A percentile compares a stretch with the other conserved stretches of the same genome.
Conservation (phyloP, 1,140 invertebrate species). For the Hylaeus volcanicus region DNA sequence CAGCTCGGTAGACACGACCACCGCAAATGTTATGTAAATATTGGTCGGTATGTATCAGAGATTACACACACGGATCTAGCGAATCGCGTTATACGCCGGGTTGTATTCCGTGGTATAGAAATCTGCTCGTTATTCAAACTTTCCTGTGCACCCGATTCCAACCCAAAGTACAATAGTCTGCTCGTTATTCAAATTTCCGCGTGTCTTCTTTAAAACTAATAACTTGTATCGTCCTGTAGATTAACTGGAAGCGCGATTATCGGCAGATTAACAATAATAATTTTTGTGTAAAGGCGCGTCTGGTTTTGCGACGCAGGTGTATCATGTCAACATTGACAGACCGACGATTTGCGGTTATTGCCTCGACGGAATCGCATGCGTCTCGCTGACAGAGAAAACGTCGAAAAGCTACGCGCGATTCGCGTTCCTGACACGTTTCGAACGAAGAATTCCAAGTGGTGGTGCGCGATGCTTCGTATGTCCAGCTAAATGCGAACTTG, state of each 20-base stretch:
- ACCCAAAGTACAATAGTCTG: too few relatives aligned
- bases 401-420: conserved; percentile 2
- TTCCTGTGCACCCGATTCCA: not conserved
- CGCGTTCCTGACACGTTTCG: conserved; percentile 12
- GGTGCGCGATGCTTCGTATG: not conserved
- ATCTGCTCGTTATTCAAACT: not conserved
- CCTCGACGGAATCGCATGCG: not conserved
- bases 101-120: not conserved
- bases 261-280: too few relatives aligned
- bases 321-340: not conserved
- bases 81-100: too few relatives aligned
- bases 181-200: not conserved
- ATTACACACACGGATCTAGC: too few relatives aligned
- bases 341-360: conserved; percentile 21
- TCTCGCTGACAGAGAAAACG: not conserved
- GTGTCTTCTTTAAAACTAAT: conserved; percentile 1
- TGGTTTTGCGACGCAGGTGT: not conserved
- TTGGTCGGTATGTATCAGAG: too few relatives aligned
- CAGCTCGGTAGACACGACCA: too few relatives aligned
- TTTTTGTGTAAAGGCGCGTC: not conserved
- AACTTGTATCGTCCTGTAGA: not conserved
- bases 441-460: conserved; percentile 37
- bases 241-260: conserved; percentile 8
- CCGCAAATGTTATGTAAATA: too few relatives aligned
- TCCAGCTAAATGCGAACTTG: conserved; percentile 52